Conservation (phyloP, 1,140 invertebrate genomes). For the Drosophila funebris region DNA sequence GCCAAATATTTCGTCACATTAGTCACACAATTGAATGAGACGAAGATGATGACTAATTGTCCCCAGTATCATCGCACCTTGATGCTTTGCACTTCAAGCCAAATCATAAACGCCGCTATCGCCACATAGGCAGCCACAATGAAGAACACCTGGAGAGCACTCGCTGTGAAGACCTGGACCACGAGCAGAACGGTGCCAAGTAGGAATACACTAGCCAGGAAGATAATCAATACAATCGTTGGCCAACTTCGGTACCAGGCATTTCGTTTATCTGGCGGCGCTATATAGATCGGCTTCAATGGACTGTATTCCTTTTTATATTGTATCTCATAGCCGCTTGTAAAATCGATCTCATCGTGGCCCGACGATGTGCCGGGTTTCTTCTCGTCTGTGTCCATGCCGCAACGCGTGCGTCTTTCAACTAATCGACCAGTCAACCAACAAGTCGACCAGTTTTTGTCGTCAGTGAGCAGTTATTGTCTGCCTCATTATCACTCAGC, state of each 20-base stretch:
- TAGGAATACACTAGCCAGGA: conserved; percentile 56
- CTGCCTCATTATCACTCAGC: conserved; percentile 70
- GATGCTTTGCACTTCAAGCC: conserved; percentile 67
- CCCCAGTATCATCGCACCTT: conserved; percentile 62
- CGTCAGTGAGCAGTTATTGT: conserved; percentile 38
- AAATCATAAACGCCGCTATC: conserved; percentile 61
- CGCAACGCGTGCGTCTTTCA: conserved; percentile 44
- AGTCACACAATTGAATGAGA: conserved; percentile 37
- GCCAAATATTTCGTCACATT: conserved; percentile 30
- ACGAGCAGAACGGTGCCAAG: conserved; percentile 60
- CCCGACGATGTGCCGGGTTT: conserved; percentile 29
- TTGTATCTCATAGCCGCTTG: conserved; percentile 76
- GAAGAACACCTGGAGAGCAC: conserved; percentile 52
- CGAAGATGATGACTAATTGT: neutral
- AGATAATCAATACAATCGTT: conserved; percentile 57
- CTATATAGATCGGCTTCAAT: conserved; percentile 48
- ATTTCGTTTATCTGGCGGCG: conserved; percentile 59
- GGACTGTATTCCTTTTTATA: conserved; percentile 74
- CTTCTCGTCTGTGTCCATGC: conserved; percentile 68
- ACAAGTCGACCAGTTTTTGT: neutral
- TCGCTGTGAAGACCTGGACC: conserved; percentile 59
- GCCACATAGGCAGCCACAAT: conserved; percentile 57
- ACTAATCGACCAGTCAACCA: conserved; percentile 38
- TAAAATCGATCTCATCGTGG: conserved; percentile 75
- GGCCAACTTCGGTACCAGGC: conserved; percentile 68